Evolutionary conservation across 2,888 invertebrate species (phyloP), one percentile per base, ranked within the genome.

Genomic region (Amblyjoppa proteus): DNA sequence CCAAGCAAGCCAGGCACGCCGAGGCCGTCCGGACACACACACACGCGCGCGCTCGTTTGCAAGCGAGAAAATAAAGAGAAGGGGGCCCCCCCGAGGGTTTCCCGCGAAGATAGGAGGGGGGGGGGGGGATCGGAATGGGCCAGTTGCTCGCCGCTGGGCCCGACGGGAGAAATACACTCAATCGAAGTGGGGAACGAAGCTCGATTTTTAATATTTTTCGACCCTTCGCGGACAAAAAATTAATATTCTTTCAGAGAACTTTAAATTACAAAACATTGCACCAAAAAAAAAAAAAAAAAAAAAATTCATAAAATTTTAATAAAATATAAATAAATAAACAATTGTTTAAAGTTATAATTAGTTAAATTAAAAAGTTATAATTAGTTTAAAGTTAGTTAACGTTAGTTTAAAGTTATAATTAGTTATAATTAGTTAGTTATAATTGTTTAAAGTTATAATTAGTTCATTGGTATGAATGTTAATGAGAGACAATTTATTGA

Each of bases 1-100:
- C 75, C 75, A 89, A 89, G 88, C 89, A 86, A 90, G 89, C 90
- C 90, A 89, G 88, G 88, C 88, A 89, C 90, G 91, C 88, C 92
- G 92, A 93, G 93, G 93, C 91, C 92, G 89, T 87, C 89, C 82
- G 85, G 88, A 88, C 70, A 28, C 66, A 53, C 66, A 53, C 81
- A 68, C 71, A 28, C 61, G 49, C 61, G 41, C 38, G 45, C 45
- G 45, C 3, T 49, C 45, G 16, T 3, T 16, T 16, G 41, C 76
- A n/a, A n/a, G 13, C 38, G 28, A 53, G 34, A 45, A 77, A 73
- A 77, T 66, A 81, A 49, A 85, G 80, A 83, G 83, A 83, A 85
- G 85, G 81, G 85, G 66, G 25, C 9, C 20, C 20, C 20, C 20
- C 71, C 38, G 66, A 71, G 82, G 56, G 68, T 85, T 85, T 85